These are phyloP conservation scores for Phyllopteryx taeniolatus DNA, from an alignment of 2,113 vertebrate genomes.

Conservation along the genomic window DNA sequence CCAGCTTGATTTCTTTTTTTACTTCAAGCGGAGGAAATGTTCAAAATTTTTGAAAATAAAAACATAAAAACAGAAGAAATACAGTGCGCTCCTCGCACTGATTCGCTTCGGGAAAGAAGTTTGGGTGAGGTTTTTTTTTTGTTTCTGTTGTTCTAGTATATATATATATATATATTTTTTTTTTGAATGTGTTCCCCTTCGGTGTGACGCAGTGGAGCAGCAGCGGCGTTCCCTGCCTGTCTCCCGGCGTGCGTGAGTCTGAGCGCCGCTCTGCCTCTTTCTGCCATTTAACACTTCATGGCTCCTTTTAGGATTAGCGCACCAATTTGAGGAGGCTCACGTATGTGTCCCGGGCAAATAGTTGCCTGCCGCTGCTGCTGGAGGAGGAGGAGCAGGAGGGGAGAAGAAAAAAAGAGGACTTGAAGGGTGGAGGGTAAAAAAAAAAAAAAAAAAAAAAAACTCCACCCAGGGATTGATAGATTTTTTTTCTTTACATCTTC, in stretches of 20 bases:
- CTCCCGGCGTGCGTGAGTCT: slow-evolving; percentile 78
- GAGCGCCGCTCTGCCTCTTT: slow-evolving; percentile 71
- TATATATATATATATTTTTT: neutral
- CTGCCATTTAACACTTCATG: slow-evolving; percentile 84
- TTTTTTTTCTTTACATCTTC: slow-evolving; percentile 55
- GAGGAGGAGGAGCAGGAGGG: slow-evolving; percentile 44
- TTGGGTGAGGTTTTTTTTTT: slow-evolving; percentile 68
- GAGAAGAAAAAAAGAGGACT: neutral
- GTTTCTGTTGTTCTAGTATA: slow-evolving; percentile 11
- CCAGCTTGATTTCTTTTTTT: slow-evolving; percentile 93
- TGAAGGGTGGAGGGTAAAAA: neutral
- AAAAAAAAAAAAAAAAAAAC: slow-evolving; percentile 10
- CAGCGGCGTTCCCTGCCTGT: slow-evolving; percentile 77
- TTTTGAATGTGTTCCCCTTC: slow-evolving; percentile 20
- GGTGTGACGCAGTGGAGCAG: slow-evolving; percentile 81
- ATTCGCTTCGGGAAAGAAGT: slow-evolving; percentile 66
- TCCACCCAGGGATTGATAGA: slow-evolving; percentile 75
- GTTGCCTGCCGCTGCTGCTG: slow-evolving; percentile 55
- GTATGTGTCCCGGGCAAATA: slow-evolving; percentile 76
- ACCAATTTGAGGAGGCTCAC: slow-evolving; percentile 75
- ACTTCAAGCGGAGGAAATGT: slow-evolving; percentile 62
- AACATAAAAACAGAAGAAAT: slow-evolving; percentile 14
- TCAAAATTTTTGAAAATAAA: neutral
- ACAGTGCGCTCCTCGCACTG: slow-evolving; percentile 67
- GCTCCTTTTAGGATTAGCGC: slow-evolving; percentile 77